A percentile compares a stretch with the other conserved stretches of the same genome.
Conservation (phyloP, 1,140 invertebrate species). For the Drosophila pectinifera region DNA sequence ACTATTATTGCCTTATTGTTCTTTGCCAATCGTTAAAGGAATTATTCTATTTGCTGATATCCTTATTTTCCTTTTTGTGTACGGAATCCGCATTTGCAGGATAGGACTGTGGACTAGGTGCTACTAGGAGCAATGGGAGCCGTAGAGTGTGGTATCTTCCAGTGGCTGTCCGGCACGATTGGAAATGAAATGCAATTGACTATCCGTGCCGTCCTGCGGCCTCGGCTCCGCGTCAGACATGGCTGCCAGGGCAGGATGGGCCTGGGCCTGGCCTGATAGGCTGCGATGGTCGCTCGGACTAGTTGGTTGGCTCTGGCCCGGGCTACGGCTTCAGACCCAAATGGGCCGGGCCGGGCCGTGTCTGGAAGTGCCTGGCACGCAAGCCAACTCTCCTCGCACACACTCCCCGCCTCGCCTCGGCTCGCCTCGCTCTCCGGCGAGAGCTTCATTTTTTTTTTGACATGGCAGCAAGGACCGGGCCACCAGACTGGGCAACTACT, state of each 20-base stretch:
- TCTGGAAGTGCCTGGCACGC: constrained; percentile 75
- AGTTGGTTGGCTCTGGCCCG: constrained; percentile 37
- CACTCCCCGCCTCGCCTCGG: background rate
- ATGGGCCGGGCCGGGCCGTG: constrained; percentile 60
- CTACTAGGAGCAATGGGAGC: too few relatives aligned
- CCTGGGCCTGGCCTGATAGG: constrained; percentile 53
- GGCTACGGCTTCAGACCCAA: constrained; percentile 14
- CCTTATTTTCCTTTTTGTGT: too few relatives aligned
- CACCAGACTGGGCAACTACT: constrained; percentile 78
- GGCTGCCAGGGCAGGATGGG: constrained; percentile 15
- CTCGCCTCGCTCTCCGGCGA: background rate
- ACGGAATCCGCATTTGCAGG: too few relatives aligned
- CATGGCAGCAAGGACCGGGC: constrained; percentile 60
- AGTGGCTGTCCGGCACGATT: constrained; percentile 46
- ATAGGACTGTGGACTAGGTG: too few relatives aligned
- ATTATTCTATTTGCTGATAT: too few relatives aligned
- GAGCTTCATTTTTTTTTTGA: constrained; percentile 65
- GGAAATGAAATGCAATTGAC: constrained; percentile 44
- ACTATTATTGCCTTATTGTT: too few relatives aligned
- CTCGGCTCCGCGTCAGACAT: constrained; percentile 28
- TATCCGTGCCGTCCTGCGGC: constrained; percentile 13
- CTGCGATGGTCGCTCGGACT: constrained; percentile 75
- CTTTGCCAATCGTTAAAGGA: too few relatives aligned
- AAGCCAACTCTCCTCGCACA: constrained; percentile 40
- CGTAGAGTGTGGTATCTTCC: background rate